phyloP scores from a whole-genome alignment of 2,797 vertebrate species.

The Crypturellus tataupa region DNA sequence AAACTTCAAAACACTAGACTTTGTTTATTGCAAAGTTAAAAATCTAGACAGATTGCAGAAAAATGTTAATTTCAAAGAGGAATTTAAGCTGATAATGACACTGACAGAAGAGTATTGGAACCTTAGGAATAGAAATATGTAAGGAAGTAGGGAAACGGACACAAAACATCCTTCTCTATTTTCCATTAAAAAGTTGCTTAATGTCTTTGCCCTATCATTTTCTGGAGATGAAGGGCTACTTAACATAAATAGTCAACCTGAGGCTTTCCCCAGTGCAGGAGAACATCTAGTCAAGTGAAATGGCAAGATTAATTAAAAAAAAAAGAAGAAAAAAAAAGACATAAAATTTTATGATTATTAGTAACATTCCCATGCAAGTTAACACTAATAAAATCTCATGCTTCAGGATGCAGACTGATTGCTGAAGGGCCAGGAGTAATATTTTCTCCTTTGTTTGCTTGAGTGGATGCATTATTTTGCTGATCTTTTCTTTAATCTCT shows the following conservation, averaged over 20 bases:
- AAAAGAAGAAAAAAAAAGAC: background rate
- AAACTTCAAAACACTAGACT: background rate
- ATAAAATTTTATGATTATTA: constrained; percentile 25
- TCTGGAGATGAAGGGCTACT: background rate
- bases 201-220: background rate
- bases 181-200: background rate
- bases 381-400: background rate
- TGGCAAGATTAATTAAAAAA: background rate
- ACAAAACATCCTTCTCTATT: background rate
- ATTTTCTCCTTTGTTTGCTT: background rate
- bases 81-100: background rate
- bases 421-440: background rate
- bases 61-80: background rate
- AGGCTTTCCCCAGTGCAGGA: background rate
- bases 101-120: background rate
- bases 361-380: constrained; percentile 13
- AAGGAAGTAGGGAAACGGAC: background rate
- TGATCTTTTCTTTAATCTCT: constrained; percentile 20
- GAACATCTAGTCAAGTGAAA: background rate
- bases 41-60: background rate
- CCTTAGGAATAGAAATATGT: background rate
- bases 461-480: background rate
- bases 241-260: background rate
- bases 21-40: background rate
- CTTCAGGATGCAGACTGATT: background rate